These are phyloP conservation scores for Adineta ricciae DNA, from an alignment of 2,888 invertebrate genomes.

Conservation along the genomic window DNA sequence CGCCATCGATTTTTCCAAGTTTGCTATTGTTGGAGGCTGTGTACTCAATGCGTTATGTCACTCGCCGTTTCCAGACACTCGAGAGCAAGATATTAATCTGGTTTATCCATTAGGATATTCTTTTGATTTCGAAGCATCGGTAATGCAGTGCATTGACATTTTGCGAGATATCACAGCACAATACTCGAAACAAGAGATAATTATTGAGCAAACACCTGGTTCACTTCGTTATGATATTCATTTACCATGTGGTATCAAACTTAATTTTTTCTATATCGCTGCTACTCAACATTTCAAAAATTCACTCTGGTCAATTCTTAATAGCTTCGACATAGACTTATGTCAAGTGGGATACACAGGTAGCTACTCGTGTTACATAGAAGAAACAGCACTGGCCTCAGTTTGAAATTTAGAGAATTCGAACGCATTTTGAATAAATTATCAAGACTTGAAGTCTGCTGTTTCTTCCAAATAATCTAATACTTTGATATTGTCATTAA, in stretches of 20 bases:
- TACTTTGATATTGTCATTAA: background rate
- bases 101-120: background rate
- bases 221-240: background rate
- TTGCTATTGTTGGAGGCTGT: background rate
- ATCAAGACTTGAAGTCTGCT: background rate
- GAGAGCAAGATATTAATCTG: background rate
- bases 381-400: background rate
- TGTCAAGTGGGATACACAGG: background rate
- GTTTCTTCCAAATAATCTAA: background rate
- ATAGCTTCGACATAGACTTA: background rate
- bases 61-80: background rate
- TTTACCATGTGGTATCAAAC: background rate
- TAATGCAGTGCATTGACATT: background rate
- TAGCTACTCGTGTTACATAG: background rate
- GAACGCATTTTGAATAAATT: background rate
- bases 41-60: background rate
- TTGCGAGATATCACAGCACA: background rate
- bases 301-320: background rate
- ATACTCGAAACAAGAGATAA: background rate
- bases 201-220: background rate
- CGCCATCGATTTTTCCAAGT: background rate
- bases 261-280: background rate
- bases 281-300: background rate
- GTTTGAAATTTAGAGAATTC: background rate
- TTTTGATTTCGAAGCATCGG: background rate